Conservation (phyloP, 2,113 vertebrate species). For the Aythya baeri region DNA sequence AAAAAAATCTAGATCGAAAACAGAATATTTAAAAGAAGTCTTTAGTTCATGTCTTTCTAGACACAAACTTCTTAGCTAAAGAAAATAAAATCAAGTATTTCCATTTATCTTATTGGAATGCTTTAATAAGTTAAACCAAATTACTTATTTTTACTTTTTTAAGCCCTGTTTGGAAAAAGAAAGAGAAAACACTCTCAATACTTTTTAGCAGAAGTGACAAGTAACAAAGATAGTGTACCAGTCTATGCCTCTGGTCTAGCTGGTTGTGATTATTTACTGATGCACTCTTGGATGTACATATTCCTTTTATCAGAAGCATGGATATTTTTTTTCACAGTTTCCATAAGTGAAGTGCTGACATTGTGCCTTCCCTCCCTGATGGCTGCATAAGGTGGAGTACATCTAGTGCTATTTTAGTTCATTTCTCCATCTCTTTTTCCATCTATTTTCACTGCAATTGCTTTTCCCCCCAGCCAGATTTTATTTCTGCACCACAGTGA, state of each 20-base stretch:
- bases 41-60: background rate
- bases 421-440: background rate
- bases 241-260: background rate
- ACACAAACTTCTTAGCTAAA: background rate
- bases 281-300: background rate
- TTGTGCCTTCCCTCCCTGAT: background rate
- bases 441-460: background rate
- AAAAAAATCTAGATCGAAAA: background rate
- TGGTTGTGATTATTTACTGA: background rate
- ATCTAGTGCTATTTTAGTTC: background rate
- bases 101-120: background rate
- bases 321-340: background rate
- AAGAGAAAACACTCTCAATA: background rate
- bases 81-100: background rate
- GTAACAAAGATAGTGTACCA: background rate
- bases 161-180: background rate
- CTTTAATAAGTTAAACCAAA: background rate
- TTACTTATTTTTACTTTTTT: background rate
- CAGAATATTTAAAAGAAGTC: background rate
- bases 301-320: background rate
- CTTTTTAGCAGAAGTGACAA: background rate
- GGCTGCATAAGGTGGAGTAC: background rate
- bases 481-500: background rate
- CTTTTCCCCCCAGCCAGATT: background rate
- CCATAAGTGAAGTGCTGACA: background rate